phyloP scores from a whole-genome alignment of 2,888 invertebrate species.

The Anoncus sp. region DNA sequence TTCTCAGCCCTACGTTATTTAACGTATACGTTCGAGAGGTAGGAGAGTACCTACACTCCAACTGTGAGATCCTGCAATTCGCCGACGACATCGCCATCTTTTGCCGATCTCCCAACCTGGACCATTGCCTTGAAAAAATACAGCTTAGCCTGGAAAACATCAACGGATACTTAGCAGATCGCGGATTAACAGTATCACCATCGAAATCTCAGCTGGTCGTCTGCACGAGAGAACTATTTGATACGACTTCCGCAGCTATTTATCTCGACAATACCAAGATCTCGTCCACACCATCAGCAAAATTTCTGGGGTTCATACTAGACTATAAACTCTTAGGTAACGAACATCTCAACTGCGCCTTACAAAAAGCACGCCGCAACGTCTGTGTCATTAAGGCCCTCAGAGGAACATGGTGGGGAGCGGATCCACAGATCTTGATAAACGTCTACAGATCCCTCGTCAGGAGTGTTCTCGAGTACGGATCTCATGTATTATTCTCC shows the following conservation, averaged over 20 bases:
- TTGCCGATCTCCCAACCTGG: neutral
- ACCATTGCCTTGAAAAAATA: neutral
- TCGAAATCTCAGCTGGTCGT: neutral
- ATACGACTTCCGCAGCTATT: neutral
- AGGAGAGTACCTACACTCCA: neutral
- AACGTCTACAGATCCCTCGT: constrained; percentile 9
- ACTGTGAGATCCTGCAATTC: neutral
- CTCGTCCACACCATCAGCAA: neutral
- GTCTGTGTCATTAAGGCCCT: constrained; percentile 6
- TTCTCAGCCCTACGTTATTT: constrained; percentile 21
- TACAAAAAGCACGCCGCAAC: neutral
- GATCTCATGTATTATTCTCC: neutral
- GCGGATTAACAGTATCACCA: neutral
- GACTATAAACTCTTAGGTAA: constrained; percentile 9
- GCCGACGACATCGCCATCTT: constrained; percentile 9
- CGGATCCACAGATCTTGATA: neutral
- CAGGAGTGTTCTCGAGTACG: constrained; percentile 20
- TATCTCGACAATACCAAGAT: neutral
- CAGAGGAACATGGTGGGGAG: constrained; percentile 13
- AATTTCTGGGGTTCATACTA: constrained; percentile 16
- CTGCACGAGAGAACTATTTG: constrained; percentile 15
- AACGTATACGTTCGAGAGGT: constrained; percentile 9
- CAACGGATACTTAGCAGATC: neutral
- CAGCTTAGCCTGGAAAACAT: neutral
- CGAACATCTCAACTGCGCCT: neutral